Conservation (phyloP, 2,113 vertebrate species). For the Leptobrachium ailaonicum region DNA sequence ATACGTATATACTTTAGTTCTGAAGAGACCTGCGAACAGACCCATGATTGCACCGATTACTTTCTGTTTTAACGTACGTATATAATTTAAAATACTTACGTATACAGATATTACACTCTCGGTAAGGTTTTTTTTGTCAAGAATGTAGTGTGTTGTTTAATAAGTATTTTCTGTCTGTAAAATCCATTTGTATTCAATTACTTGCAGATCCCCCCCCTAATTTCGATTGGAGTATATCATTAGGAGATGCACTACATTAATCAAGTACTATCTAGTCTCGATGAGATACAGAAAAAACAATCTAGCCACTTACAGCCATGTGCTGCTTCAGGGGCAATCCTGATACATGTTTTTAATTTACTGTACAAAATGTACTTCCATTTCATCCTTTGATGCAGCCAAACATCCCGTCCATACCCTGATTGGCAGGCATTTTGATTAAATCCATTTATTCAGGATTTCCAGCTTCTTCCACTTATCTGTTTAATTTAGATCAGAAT, state of each 20-base stretch:
- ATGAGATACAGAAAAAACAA: not conserved
- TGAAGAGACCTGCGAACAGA: too few relatives aligned
- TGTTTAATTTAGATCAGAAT: slow-evolving; percentile 46
- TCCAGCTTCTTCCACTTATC: slow-evolving; percentile 42
- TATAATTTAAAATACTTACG: too few relatives aligned
- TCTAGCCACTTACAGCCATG: slow-evolving; percentile 20
- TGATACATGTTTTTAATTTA: slow-evolving; percentile 33
- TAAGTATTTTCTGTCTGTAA: too few relatives aligned
- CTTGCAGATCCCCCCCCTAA: too few relatives aligned
- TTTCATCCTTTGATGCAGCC: slow-evolving; percentile 35
- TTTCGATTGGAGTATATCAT: too few relatives aligned
- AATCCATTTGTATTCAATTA: too few relatives aligned
- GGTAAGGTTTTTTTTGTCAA: too few relatives aligned
- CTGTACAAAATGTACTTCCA: slow-evolving; percentile 23
- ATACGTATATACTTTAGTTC: too few relatives aligned
- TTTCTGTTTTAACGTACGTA: too few relatives aligned
- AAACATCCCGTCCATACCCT: slow-evolving; percentile 27
- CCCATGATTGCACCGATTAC: too few relatives aligned
- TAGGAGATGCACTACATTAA: not conserved
- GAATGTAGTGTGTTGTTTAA: too few relatives aligned
- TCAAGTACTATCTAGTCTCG: not conserved
- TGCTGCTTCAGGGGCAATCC: slow-evolving; percentile 17
- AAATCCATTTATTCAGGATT: slow-evolving; percentile 34
- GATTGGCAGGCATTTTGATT: slow-evolving; percentile 40
- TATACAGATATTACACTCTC: too few relatives aligned